phyloP scores from a whole-genome alignment of 2,113 vertebrate genomes.

The Myrmecobius fasciatus region DNA sequence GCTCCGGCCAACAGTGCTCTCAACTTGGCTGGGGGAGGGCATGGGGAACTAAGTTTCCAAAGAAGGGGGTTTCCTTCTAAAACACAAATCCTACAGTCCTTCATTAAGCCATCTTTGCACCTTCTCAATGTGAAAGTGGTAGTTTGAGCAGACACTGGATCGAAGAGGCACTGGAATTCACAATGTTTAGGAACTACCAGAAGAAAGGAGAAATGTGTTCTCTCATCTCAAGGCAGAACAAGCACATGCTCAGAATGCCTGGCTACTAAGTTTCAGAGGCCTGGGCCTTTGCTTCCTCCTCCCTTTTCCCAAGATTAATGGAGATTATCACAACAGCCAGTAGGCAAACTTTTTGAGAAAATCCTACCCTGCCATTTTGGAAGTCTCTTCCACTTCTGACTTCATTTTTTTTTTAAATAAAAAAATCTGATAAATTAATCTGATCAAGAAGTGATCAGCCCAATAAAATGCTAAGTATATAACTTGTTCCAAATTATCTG shows the following conservation, averaged over 20 bases:
- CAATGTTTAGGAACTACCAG: neutral
- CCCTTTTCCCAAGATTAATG: constrained; percentile 29
- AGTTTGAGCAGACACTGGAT: neutral
- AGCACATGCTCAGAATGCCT: neutral
- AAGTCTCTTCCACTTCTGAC: neutral
- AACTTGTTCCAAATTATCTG: constrained; percentile 23
- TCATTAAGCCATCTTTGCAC: constrained; percentile 37
- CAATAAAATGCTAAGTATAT: constrained; percentile 8
- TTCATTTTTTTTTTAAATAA: neutral
- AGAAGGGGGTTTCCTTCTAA: constrained; percentile 34
- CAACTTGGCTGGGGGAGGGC: constrained; percentile 21
- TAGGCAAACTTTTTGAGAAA: constrained; percentile 17
- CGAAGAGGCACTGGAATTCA: neutral
- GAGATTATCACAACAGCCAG: constrained; percentile 19
- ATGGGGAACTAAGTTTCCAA: constrained; percentile 9
- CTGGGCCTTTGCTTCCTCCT: neutral
- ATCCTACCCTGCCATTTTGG: neutral
- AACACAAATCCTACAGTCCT: neutral
- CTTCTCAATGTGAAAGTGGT: constrained; percentile 36
- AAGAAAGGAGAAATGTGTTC: neutral
- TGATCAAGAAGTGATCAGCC: neutral
- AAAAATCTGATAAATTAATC: neutral
- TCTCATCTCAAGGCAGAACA: constrained; percentile 31
- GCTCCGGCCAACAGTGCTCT: constrained; percentile 65
- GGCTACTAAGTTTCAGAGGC: constrained; percentile 15